Percentiles rank a stretch among this genome's conserved stretches.
Conservation (phyloP, 2,888 invertebrate genomes). For the Idaea dimidiata region DNA sequence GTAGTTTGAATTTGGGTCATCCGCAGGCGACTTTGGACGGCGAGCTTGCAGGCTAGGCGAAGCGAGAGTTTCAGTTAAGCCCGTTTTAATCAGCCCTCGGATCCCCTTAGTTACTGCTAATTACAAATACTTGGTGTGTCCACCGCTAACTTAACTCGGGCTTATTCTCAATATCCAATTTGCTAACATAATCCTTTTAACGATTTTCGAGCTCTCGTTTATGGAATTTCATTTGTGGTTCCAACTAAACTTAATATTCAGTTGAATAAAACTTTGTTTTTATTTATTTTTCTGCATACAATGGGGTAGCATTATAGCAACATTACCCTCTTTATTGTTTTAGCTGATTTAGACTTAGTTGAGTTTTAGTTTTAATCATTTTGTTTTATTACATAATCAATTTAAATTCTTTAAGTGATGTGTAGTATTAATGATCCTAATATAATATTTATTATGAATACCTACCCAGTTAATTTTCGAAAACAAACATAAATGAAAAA, state of each 20-base stretch:
- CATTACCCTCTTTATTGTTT: no score
- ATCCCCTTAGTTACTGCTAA: constrained; percentile 73
- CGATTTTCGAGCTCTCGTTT: constrained; percentile 63
- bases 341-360: no score
- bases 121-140: constrained; percentile 69
- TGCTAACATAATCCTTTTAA: constrained; percentile 68
- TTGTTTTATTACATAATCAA: no score
- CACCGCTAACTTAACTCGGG: constrained; percentile 63
- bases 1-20: constrained; percentile 45
- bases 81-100: constrained; percentile 62
- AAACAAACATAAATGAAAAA: background rate
- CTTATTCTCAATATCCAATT: constrained; percentile 72
- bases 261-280: background rate
- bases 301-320: no score
- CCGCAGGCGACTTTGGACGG: constrained; percentile 28
- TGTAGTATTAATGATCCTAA: no score
- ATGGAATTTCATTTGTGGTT: constrained; percentile 32
- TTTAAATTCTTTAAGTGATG: no score
- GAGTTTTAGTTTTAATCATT: no score
- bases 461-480: background rate
- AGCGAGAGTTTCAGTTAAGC: constrained; percentile 47
- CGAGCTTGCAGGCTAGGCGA: constrained; percentile 25
- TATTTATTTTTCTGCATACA: no score
- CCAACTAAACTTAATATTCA: constrained; percentile 18
- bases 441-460: background rate